These are phyloP conservation scores for Apotomis betuletana DNA, from an alignment of 2,888 invertebrate genomes.

Conservation along the genomic window DNA sequence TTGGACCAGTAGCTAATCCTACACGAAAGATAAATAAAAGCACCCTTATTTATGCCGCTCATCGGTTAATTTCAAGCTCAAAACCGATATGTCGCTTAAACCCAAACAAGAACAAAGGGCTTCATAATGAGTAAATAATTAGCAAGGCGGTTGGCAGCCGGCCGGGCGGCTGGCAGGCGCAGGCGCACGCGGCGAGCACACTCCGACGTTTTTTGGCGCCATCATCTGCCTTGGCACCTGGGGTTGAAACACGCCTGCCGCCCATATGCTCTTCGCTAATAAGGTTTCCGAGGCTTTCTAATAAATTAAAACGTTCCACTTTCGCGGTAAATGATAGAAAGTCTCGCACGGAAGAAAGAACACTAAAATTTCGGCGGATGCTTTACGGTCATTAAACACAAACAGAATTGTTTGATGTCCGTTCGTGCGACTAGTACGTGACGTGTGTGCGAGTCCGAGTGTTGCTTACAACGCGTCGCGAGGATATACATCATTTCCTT, in stretches of 20 bases:
- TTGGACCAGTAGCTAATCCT: too few species aligned
- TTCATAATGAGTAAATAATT: conserved; percentile 36
- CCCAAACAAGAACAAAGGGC: conserved; percentile 28
- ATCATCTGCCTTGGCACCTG: conserved; percentile 59
- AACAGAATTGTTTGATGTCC: conserved; percentile 37
- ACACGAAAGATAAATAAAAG: too few species aligned
- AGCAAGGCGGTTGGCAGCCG: conserved; percentile 39
- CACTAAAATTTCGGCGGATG: conserved; percentile 40
- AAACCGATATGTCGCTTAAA: neutral
- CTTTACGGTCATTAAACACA: conserved; percentile 40
- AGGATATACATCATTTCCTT: neutral
- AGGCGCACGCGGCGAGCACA: conserved; percentile 75
- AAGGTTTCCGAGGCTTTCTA: conserved; percentile 68
- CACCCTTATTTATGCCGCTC: neutral
- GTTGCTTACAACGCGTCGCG: neutral
- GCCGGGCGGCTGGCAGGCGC: conserved; percentile 44
- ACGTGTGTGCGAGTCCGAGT: conserved; percentile 21
- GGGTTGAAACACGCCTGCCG: conserved; percentile 45
- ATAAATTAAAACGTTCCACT: conserved; percentile 57
- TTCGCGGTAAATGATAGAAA: conserved; percentile 41
- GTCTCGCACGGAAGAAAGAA: conserved; percentile 36
- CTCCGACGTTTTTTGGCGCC: conserved; percentile 57
- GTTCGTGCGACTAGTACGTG: conserved; percentile 30
- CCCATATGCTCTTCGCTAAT: conserved; percentile 53
- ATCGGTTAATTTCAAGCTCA: neutral